Evolutionary conservation across 1,140 invertebrate species (phyloP).

Genomic region (Zaprionus camerounensis): DNA sequence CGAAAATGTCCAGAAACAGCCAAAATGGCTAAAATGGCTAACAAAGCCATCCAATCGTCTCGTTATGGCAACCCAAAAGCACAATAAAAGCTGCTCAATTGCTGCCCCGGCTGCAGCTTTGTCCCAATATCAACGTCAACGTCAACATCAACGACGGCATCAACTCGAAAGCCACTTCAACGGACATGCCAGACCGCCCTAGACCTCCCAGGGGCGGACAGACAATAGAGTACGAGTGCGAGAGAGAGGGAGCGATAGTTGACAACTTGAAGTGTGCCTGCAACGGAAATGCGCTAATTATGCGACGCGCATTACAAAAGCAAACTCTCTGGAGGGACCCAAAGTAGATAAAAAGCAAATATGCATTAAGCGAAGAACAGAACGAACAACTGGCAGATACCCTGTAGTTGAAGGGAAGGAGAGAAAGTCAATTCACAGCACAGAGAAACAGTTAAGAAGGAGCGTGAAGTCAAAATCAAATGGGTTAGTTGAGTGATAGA

Average conservation of each 20-base stretch:
- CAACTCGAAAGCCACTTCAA: conserved; percentile 41
- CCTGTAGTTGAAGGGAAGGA: neutral
- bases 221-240: no score
- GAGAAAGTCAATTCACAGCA: neutral
- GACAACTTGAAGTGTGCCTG: conserved; percentile 27
- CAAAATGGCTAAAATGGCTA: conserved; percentile 27
- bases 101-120: conserved; percentile 7
- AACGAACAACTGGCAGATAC: neutral
- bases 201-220: neutral
- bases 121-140: conserved; percentile 33
- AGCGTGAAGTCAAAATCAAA: neutral
- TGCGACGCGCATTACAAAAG: conserved; percentile 49
- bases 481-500: neutral
- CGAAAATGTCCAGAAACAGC: conserved; percentile 15
- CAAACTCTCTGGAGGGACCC: neutral
- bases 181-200: conserved; percentile 5
- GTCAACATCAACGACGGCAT: conserved; percentile 28
- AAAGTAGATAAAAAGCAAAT: conserved; percentile 24
- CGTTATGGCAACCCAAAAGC: conserved; percentile 43
- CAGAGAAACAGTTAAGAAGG: neutral
- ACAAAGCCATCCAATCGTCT: conserved; percentile 34
- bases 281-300: conserved; percentile 60
- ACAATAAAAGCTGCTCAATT: conserved; percentile 55
- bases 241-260: neutral
- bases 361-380: conserved; percentile 1